Evolutionary conservation across 2,888 invertebrate species (phyloP), one percentile per base, ranked within the genome.

Genomic region (Athalia circularis): DNA sequence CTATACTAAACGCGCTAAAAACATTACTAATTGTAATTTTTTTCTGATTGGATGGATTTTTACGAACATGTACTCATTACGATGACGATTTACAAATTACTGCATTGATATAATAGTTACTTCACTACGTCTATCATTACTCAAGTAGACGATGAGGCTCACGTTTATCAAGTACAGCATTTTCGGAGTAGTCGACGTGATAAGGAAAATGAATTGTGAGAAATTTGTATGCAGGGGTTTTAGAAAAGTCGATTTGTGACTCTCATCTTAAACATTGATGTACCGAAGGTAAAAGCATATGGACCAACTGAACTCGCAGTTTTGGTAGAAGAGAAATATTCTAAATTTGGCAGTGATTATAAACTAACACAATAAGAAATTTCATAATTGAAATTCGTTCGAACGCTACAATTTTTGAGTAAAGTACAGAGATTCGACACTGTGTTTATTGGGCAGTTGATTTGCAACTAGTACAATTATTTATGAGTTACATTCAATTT

Each of bases 401-500:
- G 47, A 72, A 59, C 47, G 45, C 72, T 13, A 13, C 29, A 59
- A 45, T 45, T 47, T 13, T 72, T 13, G 11, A 59, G 47, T 57
- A 5, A 65, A 65, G 5, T 65, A 65, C 7, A 65, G 47, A 65
- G 65, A 72, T 52, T 54, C n/a, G 9, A 68, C 43, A 59, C 59
- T 47, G 59, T 72, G 72, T 59, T 77, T 79, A 70, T 78, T 77
- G 79, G 82, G 80, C 81, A 83, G 78, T 83, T 80, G 65, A 77
- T 78, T 81, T 80, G 29, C 80, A 81, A 77, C 81, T 82, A 83
- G 70, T 81, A 83, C 75, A 82, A 67, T 81, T 85, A 84, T 84
- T 84, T 84, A 86, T 84, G 83, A 86, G 86, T 85, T 86, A 86
- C 84, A 85, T 81, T 84, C 83, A 87, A 84, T 86, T 87, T 86